These are phyloP conservation scores for Neelides folsomi DNA, from an alignment of 2,888 invertebrate genomes.

Conservation along the genomic window DNA sequence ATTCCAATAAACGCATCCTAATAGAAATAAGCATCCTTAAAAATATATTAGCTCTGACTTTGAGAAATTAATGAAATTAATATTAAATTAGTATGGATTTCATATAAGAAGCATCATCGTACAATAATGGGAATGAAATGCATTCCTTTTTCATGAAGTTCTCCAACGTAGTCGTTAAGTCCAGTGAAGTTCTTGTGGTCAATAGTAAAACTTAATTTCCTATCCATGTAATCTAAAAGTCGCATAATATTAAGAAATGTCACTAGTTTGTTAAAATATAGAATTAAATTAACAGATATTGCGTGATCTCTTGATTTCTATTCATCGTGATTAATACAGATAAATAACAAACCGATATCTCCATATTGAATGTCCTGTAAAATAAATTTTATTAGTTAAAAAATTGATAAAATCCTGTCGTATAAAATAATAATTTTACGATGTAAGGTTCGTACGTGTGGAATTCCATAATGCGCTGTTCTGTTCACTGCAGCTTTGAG, in stretches of 20 bases:
- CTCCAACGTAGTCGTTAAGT: conserved; percentile 52
- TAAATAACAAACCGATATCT: conserved; percentile 49
- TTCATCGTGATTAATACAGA: too few species aligned
- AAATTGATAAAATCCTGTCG: too few species aligned
- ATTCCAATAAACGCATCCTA: conserved; percentile 1
- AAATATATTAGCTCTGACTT: too few species aligned
- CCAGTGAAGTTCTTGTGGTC: conserved; percentile 48
- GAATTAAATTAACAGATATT: too few species aligned
- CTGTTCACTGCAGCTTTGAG: conserved; percentile 53
- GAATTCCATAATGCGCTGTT: conserved; percentile 58
- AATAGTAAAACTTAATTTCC: conserved; percentile 64
- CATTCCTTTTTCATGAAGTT: conserved; percentile 48
- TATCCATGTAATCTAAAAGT: conserved; percentile 21
- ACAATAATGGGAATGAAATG: conserved; percentile 28
- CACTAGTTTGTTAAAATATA: not conserved
- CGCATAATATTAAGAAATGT: too few species aligned
- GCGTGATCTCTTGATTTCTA: too few species aligned
- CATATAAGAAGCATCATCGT: too few species aligned
- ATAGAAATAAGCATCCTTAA: too few species aligned
- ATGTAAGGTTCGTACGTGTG: too few species aligned
- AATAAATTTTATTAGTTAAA: conserved; percentile 1
- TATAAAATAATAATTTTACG: too few species aligned
- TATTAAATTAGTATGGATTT: too few species aligned
- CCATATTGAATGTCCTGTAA: conserved; percentile 25
- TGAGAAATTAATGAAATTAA: not conserved